Evolutionary conservation across 2,888 invertebrate species (phyloP).

Genomic region (Frankliniella fusca): DNA sequence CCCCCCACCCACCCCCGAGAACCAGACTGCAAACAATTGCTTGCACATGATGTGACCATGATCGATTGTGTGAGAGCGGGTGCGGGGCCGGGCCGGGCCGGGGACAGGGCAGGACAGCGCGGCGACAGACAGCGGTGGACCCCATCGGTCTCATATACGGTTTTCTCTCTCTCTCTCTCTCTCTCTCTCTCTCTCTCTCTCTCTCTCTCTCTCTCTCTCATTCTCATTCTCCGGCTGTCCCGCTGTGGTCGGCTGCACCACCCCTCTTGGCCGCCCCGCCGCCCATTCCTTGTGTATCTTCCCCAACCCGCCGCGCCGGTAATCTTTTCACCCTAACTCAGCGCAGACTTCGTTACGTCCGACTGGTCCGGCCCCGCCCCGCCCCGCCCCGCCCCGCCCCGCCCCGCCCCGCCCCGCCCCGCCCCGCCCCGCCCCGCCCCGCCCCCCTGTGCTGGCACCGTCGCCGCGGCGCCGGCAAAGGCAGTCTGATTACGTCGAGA

Average conservation of each 20-base stretch:
- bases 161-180: slow-evolving; percentile 18
- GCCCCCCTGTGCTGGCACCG: neutral
- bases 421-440: neutral
- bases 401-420: too few species aligned
- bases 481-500: neutral
- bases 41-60: too few species aligned
- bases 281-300: neutral
- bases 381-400: neutral
- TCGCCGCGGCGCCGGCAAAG: neutral
- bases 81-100: too few species aligned
- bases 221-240: neutral
- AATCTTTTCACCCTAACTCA: too few species aligned
- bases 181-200: slow-evolving; percentile 14
- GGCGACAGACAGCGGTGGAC: too few species aligned
- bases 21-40: too few species aligned
- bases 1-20: neutral
- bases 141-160: neutral
- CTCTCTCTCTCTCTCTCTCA: slow-evolving; percentile 2
- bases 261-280: neutral
- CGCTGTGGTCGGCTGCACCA: neutral
- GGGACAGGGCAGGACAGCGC: too few species aligned
- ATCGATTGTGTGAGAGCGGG: too few species aligned
- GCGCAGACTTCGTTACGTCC: too few species aligned
- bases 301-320: too few species aligned
- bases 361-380: neutral